Evolutionary conservation across 2,888 invertebrate species (phyloP), one percentile per base, ranked within the genome.

Genomic region (Aelia acuminata): DNA sequence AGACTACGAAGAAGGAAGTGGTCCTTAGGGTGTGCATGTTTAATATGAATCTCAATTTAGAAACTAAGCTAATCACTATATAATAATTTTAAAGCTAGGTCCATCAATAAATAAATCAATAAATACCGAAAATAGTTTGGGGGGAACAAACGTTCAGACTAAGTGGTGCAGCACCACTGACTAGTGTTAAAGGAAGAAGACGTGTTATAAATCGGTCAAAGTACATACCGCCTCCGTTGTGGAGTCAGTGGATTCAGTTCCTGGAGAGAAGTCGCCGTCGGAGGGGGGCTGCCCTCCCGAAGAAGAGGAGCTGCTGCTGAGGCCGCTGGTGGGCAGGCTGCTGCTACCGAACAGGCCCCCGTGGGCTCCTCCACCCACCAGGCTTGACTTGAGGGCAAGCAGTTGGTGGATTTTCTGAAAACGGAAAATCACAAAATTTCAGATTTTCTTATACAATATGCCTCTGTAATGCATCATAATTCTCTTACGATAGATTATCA

Each of bases 361-460:
- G 39, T 49, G 53, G 35, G 63, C 63, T 18, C 31, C 63, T 84
- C 88, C 84, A 20, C 89, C 88, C 11, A 91, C 88, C 84, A 91
- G 88, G 84, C 91, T 90, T 39, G 91, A 90, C 89, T 91, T 91
- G 63, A 91, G 91, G 80, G 90, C 91, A 84, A 91, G 90, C 88
- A 91, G 89, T 88, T 91, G 90, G 89, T 91, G 91, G 90, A 91
- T 91, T 91, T 91, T 91, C 91, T 91, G 90, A 13, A 89, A 90
- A 86, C 43, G 84, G 89, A 4, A 87, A 87, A 85, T 63, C 20
- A 31, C 31, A 75, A 26, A 26, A 4, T n/a, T 57, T 63, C 26
- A 35, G n/a, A 47, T n/a, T n/a, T n/a, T n/a, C n/a, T n/a, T n/a
- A n/a, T n/a, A n/a, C n/a, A n/a, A n/a, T n/a, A n/a, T n/a, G n/a